Percentiles rank a stretch among this genome's conserved stretches.
These are phyloP conservation scores for Eilema caniola DNA, from an alignment of 2,888 invertebrate species.

Conservation along the genomic window DNA sequence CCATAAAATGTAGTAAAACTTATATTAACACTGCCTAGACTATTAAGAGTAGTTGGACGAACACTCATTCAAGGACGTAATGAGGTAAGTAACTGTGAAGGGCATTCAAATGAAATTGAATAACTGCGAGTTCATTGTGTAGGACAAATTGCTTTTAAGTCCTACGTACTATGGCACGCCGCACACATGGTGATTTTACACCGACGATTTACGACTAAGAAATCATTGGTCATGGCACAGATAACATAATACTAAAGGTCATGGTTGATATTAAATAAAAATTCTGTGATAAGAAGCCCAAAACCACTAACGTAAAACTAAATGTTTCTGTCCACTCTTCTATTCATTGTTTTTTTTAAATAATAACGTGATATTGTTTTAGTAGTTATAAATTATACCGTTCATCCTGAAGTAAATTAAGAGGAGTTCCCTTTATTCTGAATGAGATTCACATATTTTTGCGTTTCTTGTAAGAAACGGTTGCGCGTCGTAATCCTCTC, in stretches of 20 bases:
- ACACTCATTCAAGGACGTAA: constrained; percentile 37
- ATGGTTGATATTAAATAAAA: neutral
- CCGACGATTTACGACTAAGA: neutral
- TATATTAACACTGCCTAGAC: neutral
- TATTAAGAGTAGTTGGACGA: constrained; percentile 9
- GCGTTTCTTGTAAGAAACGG: neutral
- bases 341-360: too few species aligned
- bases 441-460: neutral
- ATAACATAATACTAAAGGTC: too few species aligned
- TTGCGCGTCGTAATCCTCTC: neutral
- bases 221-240: too few species aligned
- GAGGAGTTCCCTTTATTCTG: too few species aligned
- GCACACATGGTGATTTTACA: neutral
- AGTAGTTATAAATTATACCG: neutral
- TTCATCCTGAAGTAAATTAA: neutral
- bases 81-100: constrained; percentile 41
- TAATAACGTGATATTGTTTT: too few species aligned
- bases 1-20: neutral
- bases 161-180: constrained; percentile 46
- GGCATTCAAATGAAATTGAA: constrained; percentile 42
- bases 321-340: too few species aligned
- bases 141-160: constrained; percentile 60
- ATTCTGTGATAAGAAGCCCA: neutral
- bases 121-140: constrained; percentile 49
- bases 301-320: too few species aligned